These are phyloP conservation scores for Heterocephalus glaber DNA, from an alignment of 2,113 vertebrate genomes.

Conservation along the genomic window DNA sequence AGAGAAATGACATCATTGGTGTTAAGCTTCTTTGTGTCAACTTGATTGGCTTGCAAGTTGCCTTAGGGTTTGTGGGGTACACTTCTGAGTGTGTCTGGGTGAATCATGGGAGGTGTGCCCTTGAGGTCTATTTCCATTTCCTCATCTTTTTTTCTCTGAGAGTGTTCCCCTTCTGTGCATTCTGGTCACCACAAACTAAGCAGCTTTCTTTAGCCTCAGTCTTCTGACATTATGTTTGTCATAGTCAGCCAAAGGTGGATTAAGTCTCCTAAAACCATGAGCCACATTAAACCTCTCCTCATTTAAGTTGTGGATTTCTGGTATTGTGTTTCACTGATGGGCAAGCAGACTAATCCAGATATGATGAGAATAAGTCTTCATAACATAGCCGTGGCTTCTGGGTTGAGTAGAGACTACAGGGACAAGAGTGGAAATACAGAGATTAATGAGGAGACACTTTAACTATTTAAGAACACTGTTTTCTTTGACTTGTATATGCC, in stretches of 20 bases:
- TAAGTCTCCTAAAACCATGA: not conserved
- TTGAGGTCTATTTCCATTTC: not conserved
- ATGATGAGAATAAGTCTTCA: not conserved
- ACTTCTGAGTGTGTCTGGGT: not conserved
- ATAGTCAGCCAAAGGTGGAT: not conserved
- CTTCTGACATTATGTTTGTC: not conserved
- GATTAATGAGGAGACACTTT: not conserved
- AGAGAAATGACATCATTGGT: not conserved
- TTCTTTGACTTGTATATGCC: not conserved
- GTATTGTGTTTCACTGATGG: not conserved
- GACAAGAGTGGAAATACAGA: not conserved
- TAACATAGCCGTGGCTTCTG: too few relatives aligned
- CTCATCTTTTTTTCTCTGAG: not conserved
- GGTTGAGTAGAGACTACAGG: not conserved
- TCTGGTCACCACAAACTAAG: not conserved
- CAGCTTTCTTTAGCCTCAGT: not conserved
- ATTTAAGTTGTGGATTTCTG: not conserved
- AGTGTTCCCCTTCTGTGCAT: not conserved
- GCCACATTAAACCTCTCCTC: not conserved
- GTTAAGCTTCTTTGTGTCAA: not conserved
- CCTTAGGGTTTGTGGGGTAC: not conserved
- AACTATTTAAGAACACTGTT: not conserved
- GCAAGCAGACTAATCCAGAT: not conserved
- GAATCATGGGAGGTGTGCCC: not conserved
- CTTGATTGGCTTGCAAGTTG: not conserved